These are phyloP conservation scores for Pristionchus mayeri DNA, from an alignment of 2,888 invertebrate genomes.

Conservation along the genomic window DNA sequence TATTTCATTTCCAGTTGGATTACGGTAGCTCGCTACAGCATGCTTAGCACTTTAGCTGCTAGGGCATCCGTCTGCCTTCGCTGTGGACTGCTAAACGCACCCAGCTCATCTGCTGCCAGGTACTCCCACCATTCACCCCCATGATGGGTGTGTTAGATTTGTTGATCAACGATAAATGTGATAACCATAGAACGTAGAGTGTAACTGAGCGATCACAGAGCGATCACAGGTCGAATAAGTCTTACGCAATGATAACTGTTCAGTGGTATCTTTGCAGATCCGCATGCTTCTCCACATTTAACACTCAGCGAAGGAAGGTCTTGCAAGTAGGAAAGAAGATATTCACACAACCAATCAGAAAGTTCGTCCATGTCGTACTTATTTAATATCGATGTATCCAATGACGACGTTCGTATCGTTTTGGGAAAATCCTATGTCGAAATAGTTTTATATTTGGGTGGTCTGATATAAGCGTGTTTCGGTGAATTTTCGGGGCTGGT, in stretches of 20 bases:
- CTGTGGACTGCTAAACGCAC: slow-evolving; percentile 18
- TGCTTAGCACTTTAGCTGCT: slow-evolving; percentile 35
- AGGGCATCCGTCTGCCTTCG: slow-evolving; percentile 23
- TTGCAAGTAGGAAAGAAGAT: slow-evolving; percentile 40
- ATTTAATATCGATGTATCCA: neutral
- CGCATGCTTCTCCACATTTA: slow-evolving; percentile 44
- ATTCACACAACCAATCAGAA: slow-evolving; percentile 38
- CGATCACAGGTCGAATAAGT: neutral
- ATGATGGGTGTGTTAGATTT: neutral
- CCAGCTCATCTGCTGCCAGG: slow-evolving; percentile 44
- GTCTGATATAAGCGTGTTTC: no score
- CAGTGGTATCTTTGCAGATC: neutral
- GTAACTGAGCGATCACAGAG: neutral
- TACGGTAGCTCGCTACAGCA: neutral
- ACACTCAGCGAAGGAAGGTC: slow-evolving; percentile 5
- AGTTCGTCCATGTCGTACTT: neutral
- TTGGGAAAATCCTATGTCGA: no score
- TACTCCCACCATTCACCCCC: neutral
- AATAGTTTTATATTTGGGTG: no score
- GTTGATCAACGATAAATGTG: no score
- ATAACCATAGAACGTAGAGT: neutral
- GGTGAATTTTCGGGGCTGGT: no score
- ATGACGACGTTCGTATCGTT: no score
- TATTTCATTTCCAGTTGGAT: neutral
- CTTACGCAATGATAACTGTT: neutral